These are phyloP conservation scores for Polydrusus pterygomalis DNA, from an alignment of 2,888 invertebrate genomes.

Conservation along the genomic window DNA sequence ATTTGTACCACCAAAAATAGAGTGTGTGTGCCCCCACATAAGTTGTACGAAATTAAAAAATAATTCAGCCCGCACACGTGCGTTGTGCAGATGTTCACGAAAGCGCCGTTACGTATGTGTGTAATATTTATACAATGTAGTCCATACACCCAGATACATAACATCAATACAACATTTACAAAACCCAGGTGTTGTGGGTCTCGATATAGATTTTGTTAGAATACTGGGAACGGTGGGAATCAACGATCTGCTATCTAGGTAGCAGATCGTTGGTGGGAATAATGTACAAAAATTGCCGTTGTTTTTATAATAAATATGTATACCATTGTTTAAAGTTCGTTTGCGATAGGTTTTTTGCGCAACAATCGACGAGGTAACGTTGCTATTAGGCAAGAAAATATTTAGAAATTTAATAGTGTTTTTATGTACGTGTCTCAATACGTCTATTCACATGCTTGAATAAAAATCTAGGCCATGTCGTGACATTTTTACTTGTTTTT, in stretches of 20 bases:
- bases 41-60: not conserved
- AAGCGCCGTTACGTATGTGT: slow-evolving; percentile 7
- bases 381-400: slow-evolving; percentile 1
- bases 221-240: too few species aligned
- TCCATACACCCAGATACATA: slow-evolving; percentile 8
- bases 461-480: slow-evolving; percentile 24
- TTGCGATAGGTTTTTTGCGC: not conserved
- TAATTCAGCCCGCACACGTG: not conserved
- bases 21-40: not conserved
- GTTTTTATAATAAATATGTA: not conserved
- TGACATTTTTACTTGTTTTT: slow-evolving; percentile 25
- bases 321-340: not conserved
- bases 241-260: too few species aligned
- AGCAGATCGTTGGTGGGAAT: too few species aligned
- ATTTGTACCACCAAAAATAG: not conserved
- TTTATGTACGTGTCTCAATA: slow-evolving; percentile 17
- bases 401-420: slow-evolving; percentile 16
- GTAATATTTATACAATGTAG: not conserved
- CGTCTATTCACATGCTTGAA: not conserved
- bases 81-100: slow-evolving; percentile 2
- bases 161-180: slow-evolving; percentile 18
- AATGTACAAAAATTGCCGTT: too few species aligned
- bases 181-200: slow-evolving; percentile 18
- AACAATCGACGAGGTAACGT: not conserved
- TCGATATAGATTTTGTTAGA: not conserved